These are phyloP conservation scores for Lampris incognitus DNA, from an alignment of 2,113 vertebrate species.

Conservation along the genomic window DNA sequence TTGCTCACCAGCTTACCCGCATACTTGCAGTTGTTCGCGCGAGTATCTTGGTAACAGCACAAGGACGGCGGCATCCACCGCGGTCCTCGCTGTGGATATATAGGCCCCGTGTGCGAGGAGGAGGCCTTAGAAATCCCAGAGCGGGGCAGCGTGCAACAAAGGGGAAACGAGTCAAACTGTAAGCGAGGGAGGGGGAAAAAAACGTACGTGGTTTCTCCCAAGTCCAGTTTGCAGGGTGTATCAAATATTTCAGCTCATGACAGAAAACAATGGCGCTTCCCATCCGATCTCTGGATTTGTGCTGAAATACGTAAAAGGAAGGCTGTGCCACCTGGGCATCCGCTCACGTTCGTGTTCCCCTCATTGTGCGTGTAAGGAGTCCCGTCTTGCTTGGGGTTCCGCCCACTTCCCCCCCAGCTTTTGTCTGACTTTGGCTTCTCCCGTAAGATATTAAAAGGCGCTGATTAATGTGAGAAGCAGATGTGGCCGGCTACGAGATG, in stretches of 20 bases:
- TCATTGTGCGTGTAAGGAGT: conserved; percentile 54
- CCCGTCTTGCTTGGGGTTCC: conserved; percentile 52
- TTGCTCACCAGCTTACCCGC: conserved; percentile 64
- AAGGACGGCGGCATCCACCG: conserved; percentile 48
- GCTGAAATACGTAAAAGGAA: conserved; percentile 35
- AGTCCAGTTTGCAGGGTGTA: neutral
- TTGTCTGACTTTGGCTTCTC: conserved; percentile 61
- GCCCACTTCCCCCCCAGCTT: conserved; percentile 69
- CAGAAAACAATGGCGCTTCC: conserved; percentile 63
- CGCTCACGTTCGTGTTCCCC: conserved; percentile 61
- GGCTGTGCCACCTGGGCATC: conserved; percentile 60
- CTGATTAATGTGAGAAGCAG: conserved; percentile 77
- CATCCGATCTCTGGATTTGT: conserved; percentile 47
- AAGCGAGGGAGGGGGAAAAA: neutral
- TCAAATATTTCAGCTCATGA: conserved; percentile 30
- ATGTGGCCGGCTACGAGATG: conserved; percentile 65
- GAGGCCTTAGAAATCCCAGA: conserved; percentile 22
- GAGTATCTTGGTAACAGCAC: conserved; percentile 76
- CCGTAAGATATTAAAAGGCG: conserved; percentile 55
- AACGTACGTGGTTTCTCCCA: neutral
- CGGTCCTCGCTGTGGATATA: conserved; percentile 60
- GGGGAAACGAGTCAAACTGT: conserved; percentile 1
- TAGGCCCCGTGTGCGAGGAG: neutral
- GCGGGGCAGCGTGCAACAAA: conserved; percentile 9
- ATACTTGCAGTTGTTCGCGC: conserved; percentile 67